Evolutionary conservation across 1,140 invertebrate genomes (phyloP).

Genomic region (Temnothorax curvispinosus): DNA sequence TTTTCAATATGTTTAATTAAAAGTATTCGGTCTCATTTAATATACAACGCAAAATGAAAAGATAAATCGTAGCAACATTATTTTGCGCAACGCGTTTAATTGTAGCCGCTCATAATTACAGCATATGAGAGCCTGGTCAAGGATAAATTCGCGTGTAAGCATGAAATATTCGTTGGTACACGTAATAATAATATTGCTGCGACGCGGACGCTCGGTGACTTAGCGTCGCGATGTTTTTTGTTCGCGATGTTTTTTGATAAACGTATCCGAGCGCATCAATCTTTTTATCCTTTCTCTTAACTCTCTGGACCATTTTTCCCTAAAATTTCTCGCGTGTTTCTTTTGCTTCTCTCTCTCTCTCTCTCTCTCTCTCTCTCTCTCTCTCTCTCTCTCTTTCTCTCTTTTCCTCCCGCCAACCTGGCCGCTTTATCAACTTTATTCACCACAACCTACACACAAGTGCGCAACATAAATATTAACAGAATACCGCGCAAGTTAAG

Average conservation of each 20-base stretch:
- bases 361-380: background rate
- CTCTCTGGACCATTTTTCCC: background rate
- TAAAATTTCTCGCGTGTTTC: constrained; percentile 8
- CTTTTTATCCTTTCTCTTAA: background rate
- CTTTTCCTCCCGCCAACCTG: background rate
- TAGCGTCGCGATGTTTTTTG: background rate
- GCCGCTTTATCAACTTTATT: constrained; percentile 27
- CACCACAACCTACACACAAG: constrained; percentile 26
- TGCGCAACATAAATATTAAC: constrained; percentile 63
- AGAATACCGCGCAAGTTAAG: constrained; percentile 24
- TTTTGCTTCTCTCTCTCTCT: background rate
- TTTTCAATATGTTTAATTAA: background rate
- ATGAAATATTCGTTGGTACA: constrained; percentile 25
- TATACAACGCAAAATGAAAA: background rate
- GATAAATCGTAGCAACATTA: constrained; percentile 5
- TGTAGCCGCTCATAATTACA: constrained; percentile 15
- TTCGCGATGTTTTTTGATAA: too few species aligned
- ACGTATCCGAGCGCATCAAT: background rate
- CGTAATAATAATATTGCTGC: background rate
- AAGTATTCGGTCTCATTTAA: background rate
- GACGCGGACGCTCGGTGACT: background rate
- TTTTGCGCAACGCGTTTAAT: background rate
- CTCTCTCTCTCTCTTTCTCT: background rate
- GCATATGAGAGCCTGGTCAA: background rate
- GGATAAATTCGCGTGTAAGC: constrained; percentile 14